Evolutionary conservation across 2,113 vertebrate genomes (phyloP).

Genomic region (Spheniscus mendiculus): DNA sequence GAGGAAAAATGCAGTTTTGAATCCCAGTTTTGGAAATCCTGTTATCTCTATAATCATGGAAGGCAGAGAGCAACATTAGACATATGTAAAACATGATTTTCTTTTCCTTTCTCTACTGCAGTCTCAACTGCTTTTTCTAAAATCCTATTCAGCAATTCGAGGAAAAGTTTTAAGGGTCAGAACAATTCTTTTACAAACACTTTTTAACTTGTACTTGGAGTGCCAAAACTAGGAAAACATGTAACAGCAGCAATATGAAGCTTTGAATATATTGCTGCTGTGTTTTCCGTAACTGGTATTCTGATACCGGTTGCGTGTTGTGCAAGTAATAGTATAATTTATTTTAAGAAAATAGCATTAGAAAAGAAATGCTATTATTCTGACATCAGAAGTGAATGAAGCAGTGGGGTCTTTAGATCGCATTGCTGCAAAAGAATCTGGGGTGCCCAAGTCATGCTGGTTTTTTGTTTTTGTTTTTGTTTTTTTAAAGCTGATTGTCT

Average conservation of each 20-base stretch:
- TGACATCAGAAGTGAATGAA: background rate
- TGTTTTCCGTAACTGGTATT: background rate
- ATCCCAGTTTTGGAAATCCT: background rate
- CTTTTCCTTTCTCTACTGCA: background rate
- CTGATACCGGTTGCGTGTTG: background rate
- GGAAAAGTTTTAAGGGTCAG: background rate
- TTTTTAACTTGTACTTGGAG: too few species aligned
- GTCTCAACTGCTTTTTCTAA: background rate
- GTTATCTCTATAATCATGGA: background rate
- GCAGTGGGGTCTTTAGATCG: background rate
- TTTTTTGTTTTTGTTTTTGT: background rate
- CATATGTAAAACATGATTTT: background rate
- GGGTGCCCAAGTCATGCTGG: background rate
- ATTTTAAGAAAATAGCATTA: background rate
- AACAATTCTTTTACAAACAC: too few species aligned
- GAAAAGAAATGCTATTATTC: background rate
- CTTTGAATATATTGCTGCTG: background rate
- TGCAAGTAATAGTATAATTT: background rate
- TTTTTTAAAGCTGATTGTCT: background rate
- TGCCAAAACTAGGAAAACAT: background rate
- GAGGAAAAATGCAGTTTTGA: background rate
- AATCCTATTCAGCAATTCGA: background rate
- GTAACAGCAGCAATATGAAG: background rate
- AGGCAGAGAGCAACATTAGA: background rate
- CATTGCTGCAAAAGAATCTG: background rate